These are phyloP conservation scores for Tetrao urogallus DNA, from an alignment of 2,113 vertebrate genomes.

Conservation along the genomic window DNA sequence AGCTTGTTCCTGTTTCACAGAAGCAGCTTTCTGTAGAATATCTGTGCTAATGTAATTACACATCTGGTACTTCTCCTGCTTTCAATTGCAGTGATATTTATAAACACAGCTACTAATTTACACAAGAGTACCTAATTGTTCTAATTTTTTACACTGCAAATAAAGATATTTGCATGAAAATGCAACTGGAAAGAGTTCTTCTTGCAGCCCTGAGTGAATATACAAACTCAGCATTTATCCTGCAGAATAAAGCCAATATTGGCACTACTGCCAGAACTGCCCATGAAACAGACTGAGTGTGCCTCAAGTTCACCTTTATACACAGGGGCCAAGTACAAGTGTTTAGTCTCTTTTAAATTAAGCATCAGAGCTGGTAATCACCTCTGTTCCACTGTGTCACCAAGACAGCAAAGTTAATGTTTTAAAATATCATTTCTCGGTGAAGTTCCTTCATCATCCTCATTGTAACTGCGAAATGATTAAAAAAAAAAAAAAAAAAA, in stretches of 20 bases:
- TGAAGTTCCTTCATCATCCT: constrained; percentile 38
- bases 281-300: background rate
- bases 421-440: constrained; percentile 43
- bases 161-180: constrained; percentile 50
- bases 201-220: constrained; percentile 25
- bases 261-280: background rate
- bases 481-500: background rate
- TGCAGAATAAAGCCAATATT: constrained; percentile 15
- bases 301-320: constrained; percentile 30
- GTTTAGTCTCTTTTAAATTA: constrained; percentile 47
- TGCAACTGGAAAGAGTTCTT: background rate
- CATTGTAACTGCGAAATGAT: constrained; percentile 28
- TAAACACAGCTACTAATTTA: constrained; percentile 48
- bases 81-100: constrained; percentile 56
- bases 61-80: constrained; percentile 51
- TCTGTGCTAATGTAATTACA: constrained; percentile 62
- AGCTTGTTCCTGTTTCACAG: constrained; percentile 36
- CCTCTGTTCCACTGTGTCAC: constrained; percentile 40
- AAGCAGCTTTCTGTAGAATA: constrained; percentile 42
- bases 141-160: constrained; percentile 28
- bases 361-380: constrained; percentile 42
- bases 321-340: constrained; percentile 41
- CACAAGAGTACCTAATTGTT: constrained; percentile 39
- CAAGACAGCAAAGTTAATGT: constrained; percentile 49
- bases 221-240: constrained; percentile 17